Base-by-base conservation (phyloP, 2,888 invertebrate genomes). In the Agrochola lota region DNA sequence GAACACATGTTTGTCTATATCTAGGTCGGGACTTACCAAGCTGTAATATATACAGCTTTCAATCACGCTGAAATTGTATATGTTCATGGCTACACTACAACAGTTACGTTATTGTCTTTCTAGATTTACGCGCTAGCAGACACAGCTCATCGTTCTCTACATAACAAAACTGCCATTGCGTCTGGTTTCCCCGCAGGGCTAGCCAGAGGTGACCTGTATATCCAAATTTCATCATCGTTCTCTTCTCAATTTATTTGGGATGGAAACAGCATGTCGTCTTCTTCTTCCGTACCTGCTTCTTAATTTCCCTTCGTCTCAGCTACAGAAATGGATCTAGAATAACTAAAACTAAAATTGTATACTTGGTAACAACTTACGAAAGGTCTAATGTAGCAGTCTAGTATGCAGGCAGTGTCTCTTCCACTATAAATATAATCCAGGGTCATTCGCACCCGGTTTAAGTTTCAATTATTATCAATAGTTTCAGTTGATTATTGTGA, bases 1-100 rank as follows among this genome's bases (percentile, higher is more conserved):
- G 26, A 84, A 74, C 78, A 82, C 80, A 62, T 87, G 85, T 62
- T 74, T 46, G 68, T 69, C 6, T 57, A 68, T 63, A 84, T 84
- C 69, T 87, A 84, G 85, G 80, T 62, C 66, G 64, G 40, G 71
- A 66, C 79, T 74, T 69, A 69, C 73, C 26, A 60, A 49, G 30
- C n/a, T 83, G 87, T 84, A 87, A 84, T 71, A 35, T 80, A 86
- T 84, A 83, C 49, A 71, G 74, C 73, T 73, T 55, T 86, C 69
- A 68, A 78, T 83, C 69, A 86, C 43, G 26, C 59, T 63, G 20
- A 69, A 71, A 75, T 64, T 63, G 46, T 82, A 70, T 68, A 17
- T 35, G 12, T 9, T 15, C 23, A 15, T 52, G 49, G 30, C 23
- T 23, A 15, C 57, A 55, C 26, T 55, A 55, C 15, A 49, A 52